These are phyloP conservation scores for Megaceryle maxima DNA, from an alignment of 2,113 vertebrate species.

Conservation along the genomic window DNA sequence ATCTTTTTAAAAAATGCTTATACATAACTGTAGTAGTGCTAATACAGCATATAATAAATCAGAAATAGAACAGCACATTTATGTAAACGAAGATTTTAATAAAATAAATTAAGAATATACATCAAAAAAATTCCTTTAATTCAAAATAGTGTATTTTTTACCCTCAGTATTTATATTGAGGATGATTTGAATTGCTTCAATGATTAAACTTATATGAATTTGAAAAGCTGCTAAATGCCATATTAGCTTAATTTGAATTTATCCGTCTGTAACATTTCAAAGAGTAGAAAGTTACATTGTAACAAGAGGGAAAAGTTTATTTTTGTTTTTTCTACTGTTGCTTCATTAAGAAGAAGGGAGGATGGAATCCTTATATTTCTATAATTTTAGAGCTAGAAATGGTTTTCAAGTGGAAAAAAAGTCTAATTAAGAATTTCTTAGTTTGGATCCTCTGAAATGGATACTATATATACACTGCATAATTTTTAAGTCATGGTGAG, in stretches of 20 bases:
- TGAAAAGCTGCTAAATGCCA: not conserved
- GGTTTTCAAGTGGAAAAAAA: not conserved
- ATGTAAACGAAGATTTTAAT: not conserved
- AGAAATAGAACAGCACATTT: not conserved
- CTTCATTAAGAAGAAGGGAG: not conserved
- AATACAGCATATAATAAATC: not conserved
- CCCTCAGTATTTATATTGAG: not conserved
- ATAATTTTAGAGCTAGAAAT: not conserved
- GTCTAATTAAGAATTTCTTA: not conserved
- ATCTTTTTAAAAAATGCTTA: not conserved
- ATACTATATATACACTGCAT: not conserved
- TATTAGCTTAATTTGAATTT: not conserved
- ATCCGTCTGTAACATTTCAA: not conserved
- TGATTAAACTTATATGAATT: not conserved
- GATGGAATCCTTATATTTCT: not conserved
- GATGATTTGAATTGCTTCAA: not conserved
- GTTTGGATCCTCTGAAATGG: not conserved
- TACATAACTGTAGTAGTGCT: not conserved
- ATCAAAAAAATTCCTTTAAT: not conserved
- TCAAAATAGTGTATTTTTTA: not conserved
- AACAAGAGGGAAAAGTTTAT: not conserved
- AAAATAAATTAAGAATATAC: not conserved
- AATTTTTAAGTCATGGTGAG: not conserved
- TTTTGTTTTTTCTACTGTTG: not conserved
- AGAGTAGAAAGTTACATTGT: not conserved